phyloP scores from a whole-genome alignment of 92 coral and sea anemone species.

The Muricea muricata region DNA sequence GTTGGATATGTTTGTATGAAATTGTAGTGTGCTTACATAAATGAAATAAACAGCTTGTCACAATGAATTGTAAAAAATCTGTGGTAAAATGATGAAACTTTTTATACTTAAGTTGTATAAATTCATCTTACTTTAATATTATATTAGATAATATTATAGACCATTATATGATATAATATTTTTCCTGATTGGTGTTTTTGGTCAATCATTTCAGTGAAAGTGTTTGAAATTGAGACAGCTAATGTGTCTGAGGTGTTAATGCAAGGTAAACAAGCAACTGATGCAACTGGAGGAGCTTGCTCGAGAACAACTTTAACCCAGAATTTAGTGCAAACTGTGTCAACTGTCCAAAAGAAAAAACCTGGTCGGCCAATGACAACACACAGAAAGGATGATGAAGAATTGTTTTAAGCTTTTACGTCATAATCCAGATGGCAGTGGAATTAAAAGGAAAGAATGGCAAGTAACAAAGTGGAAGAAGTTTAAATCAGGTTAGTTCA shows the following conservation, averaged over 20 bases:
- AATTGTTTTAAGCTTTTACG: slow-evolving; percentile 66
- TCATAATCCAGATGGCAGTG: slow-evolving; percentile 63
- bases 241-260: slow-evolving; percentile 52
- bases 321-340: slow-evolving; percentile 35
- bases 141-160: no score
- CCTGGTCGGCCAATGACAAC: slow-evolving; percentile 70
- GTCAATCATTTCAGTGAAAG: slow-evolving; percentile 53
- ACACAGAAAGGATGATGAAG: slow-evolving; percentile 70
- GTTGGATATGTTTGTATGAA: no score
- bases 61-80: no score
- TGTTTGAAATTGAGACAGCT: slow-evolving; percentile 52
- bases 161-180: no score
- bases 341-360: slow-evolving; percentile 44
- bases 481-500: slow-evolving; percentile 60
- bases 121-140: no score
- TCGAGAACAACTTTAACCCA: slow-evolving; percentile 36
- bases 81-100: no score
- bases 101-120: no score
- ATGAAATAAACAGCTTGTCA: no score
- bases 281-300: slow-evolving; percentile 50
- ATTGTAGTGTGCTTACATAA: no score
- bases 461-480: slow-evolving; percentile 29
- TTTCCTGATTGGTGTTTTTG: not conserved
- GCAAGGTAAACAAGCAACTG: slow-evolving; percentile 51
- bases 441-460: slow-evolving; percentile 44